phyloP scores from a whole-genome alignment of 1,140 invertebrate genomes.

The Eurytemora carolleeae region DNA sequence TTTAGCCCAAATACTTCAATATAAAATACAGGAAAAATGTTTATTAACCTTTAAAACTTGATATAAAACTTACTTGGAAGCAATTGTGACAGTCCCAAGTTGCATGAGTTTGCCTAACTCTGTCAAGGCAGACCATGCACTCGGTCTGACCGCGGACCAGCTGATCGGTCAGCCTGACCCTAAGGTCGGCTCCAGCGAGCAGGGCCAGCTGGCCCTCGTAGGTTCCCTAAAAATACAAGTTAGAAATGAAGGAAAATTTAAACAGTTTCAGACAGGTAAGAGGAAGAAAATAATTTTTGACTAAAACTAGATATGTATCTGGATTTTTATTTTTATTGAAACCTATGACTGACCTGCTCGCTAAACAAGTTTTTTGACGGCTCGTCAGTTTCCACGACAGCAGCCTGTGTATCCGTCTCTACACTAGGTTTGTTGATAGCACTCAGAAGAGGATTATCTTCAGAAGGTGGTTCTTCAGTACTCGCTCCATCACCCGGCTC shows the following conservation, averaged over 20 bases:
- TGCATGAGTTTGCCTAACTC: conserved; percentile 47
- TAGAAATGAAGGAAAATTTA: too few species aligned
- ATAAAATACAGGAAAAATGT: neutral
- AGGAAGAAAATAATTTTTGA: too few species aligned
- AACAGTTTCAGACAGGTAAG: too few species aligned
- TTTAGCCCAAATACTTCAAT: neutral
- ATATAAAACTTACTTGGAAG: conserved; percentile 42
- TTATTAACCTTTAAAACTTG: neutral
- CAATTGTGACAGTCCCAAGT: conserved; percentile 80
- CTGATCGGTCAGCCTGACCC: conserved; percentile 57
- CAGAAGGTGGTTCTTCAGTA: neutral
- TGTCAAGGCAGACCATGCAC: conserved; percentile 79
- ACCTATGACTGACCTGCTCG: neutral
- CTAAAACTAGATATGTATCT: too few species aligned
- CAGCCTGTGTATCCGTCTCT: neutral
- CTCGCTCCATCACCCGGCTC: neutral
- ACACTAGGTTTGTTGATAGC: neutral
- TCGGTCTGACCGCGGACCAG: conserved; percentile 53
- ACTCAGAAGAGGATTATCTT: neutral
- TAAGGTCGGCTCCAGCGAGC: conserved; percentile 36
- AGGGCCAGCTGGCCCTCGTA: neutral
- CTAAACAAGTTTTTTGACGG: neutral
- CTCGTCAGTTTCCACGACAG: neutral
- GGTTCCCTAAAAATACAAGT: neutral
- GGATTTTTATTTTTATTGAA: too few species aligned